Evolutionary conservation across 2,888 invertebrate genomes (phyloP).

Genomic region (Metallyticus violacea): DNA sequence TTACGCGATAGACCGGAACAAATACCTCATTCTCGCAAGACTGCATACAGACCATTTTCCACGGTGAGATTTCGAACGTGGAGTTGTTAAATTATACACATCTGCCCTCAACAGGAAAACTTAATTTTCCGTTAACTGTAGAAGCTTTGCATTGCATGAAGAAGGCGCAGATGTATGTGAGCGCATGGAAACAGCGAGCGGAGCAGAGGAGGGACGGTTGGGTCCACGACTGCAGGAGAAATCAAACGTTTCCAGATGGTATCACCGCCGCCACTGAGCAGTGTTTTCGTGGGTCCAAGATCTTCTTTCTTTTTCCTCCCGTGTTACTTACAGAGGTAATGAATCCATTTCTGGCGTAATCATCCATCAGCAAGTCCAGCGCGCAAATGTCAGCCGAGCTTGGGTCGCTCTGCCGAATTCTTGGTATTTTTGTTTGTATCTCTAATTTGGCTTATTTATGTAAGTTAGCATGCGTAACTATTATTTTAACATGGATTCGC

Average conservation of each 20-base stretch:
- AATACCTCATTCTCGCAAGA: neutral
- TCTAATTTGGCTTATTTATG: neutral
- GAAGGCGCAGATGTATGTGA: neutral
- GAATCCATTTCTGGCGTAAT: neutral
- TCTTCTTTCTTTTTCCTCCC: neutral
- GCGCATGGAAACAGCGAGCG: neutral
- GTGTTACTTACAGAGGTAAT: neutral
- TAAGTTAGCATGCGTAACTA: neutral
- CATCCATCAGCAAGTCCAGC: neutral
- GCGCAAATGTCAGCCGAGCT: neutral
- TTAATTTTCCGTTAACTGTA: neutral
- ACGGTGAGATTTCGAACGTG: neutral
- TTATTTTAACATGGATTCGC: neutral
- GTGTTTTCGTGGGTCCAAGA: neutral
- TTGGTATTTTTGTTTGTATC: neutral
- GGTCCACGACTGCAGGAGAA: too few relatives aligned
- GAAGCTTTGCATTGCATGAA: neutral
- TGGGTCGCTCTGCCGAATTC: neutral
- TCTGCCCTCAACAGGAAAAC: neutral
- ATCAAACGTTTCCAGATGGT: neutral
- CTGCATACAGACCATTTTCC: neutral
- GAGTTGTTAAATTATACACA: neutral
- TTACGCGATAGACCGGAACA: too few relatives aligned
- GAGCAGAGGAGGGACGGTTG: too few relatives aligned
- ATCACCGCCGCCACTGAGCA: neutral